phyloP scores from a whole-genome alignment of 1,140 invertebrate species.

The Pseudomyrmex concolor region DNA sequence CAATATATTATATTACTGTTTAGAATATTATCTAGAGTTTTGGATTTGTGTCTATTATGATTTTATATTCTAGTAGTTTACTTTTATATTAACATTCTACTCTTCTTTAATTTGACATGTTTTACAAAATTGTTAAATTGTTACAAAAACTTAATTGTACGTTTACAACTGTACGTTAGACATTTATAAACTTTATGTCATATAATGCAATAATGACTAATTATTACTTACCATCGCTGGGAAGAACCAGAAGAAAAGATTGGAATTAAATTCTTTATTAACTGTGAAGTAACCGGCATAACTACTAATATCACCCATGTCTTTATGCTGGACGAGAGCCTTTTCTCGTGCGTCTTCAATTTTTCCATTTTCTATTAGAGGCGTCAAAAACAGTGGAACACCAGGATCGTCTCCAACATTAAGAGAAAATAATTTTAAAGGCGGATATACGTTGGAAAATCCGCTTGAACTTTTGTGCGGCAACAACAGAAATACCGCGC shows the following conservation, averaged over 20 bases:
- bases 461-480: constrained; percentile 33
- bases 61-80: no score
- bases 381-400: constrained; percentile 88
- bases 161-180: no score
- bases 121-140: no score
- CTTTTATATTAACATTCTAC: no score
- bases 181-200: no score
- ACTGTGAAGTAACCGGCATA: constrained; percentile 91
- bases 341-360: constrained; percentile 84
- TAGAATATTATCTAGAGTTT: no score
- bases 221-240: constrained; percentile 86
- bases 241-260: constrained; percentile 96
- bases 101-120: no score
- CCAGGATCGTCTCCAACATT: constrained; percentile 85
- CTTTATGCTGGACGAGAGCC: constrained; percentile 81
- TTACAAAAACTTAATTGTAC: no score
- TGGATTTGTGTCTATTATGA: no score
- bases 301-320: constrained; percentile 82
- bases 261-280: constrained; percentile 91
- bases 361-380: constrained; percentile 87
- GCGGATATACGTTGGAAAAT: constrained; percentile 81
- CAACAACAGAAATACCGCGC: constrained; percentile 3
- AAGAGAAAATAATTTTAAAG: constrained; percentile 72
- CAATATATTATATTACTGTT: no score
- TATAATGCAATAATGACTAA: background rate